These are phyloP conservation scores for Psittacus erithacus DNA, from an alignment of 2,113 vertebrate genomes.

Conservation along the genomic window DNA sequence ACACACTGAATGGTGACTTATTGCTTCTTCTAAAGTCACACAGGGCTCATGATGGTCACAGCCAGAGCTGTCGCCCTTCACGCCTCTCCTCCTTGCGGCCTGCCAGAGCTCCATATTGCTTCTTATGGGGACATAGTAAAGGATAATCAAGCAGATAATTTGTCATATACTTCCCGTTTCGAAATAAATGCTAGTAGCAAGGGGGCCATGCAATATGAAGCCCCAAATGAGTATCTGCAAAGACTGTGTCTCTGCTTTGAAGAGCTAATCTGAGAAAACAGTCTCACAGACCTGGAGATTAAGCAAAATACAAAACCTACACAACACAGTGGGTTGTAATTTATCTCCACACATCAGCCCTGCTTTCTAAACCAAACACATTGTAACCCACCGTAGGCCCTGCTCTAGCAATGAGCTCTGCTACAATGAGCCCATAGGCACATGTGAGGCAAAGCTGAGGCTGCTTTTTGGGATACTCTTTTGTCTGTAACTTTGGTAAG, in stretches of 20 bases:
- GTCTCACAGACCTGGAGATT: not conserved
- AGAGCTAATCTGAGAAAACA: not conserved
- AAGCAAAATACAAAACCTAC: not conserved
- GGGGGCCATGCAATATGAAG: not conserved
- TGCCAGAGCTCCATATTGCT: not conserved
- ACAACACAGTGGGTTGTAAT: not conserved
- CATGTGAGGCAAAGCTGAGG: not conserved
- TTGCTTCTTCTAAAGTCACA: not conserved
- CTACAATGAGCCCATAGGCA: fast-evolving
- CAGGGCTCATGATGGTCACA: not conserved
- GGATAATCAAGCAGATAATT: not conserved
- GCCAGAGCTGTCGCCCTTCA: not conserved
- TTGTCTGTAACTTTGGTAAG: not conserved
- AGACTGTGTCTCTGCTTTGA: not conserved
- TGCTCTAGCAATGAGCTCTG: not conserved
- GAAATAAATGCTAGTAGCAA: not conserved
- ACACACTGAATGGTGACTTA: not conserved
- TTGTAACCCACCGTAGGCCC: not conserved
- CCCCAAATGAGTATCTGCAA: not conserved
- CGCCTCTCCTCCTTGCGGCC: not conserved
- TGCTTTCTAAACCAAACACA: not conserved
- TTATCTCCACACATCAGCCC: not conserved
- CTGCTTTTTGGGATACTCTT: not conserved
- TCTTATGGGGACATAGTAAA: not conserved
- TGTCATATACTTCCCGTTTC: not conserved